Base-by-base conservation (phyloP, 2,797 vertebrate genomes). In the Chelonia mydas region DNA sequence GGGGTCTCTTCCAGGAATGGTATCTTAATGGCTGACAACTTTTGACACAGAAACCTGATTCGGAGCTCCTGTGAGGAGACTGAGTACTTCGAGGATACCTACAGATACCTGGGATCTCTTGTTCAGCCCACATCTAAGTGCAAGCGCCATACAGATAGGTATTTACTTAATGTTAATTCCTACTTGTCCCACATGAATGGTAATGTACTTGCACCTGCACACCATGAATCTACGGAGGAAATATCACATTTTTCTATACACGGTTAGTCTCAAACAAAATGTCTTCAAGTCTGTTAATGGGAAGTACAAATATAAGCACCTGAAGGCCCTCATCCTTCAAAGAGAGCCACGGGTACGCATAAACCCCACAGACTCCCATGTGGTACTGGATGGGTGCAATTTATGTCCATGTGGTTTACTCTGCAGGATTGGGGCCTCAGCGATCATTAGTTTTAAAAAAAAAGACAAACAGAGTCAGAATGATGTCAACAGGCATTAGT, bases 31-130 rank as follows among this genome's bases (percentile, higher is more conserved):
- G 68, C 72, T 95, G 90, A 68, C 65, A 89, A 84, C 84, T 89
- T 92, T 85, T 84, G 74, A 95, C 81, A 93, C 59, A 93, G 94
- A 97, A 95, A 97, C n/a, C 74, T 88, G 82, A 92, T 31, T 94
- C 81, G 88, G 81, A 86, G 41, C 84, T 87, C 59, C 90, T 92
- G 81, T 0, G 0, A 72, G 89, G 81, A 95, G 77, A 88, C 72
- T 0, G 1, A 89, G 84, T 91, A 87, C 88, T 86, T 87, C 59
- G 79, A 96, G 96, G 95, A 95, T 82, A 94, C 87, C 57, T 74
- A 17, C 17, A 50, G 68, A 84, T 91, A 94, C 89, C 87, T 86
- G 85, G 27, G 33, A 94, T 61, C 88, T 93, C 2, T 0, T 50
- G 11, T 65, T 77, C 33, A 82, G 65, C 77, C 55, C 51, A 74